Base-by-base conservation (phyloP, 1,140 invertebrate species). In the Drosophila gunungcola region DNA sequence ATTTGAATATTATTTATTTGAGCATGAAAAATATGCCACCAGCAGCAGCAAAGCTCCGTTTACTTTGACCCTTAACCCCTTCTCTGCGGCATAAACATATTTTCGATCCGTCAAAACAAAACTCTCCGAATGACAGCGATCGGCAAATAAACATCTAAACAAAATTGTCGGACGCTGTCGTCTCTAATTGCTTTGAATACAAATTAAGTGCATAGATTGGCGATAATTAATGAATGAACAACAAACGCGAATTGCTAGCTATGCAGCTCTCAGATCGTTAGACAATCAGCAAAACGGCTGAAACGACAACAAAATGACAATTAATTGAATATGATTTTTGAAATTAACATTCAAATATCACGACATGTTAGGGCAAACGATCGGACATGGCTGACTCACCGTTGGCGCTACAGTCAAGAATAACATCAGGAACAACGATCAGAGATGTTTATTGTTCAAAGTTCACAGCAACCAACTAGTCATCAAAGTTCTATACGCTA, bases 121-220 rank as follows among this genome's bases (percentile, higher is more conserved):
- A 6, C 38, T 21, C 7, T 32, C 60, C 29, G 52, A 42, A 7
- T 36, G 27, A 53, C 32, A 36, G n/a, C 41, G 48, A 36, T 11
- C 41, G 48, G 55, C 54, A 67, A 70, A 72, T 64, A 60, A 57
- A 58, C 70, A 70, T 63, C 63, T 68, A 74, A 81, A 56, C 79
- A 78, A 70, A 70, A 60, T 75, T 43, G 58, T 65, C 69, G 25
- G 49, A 34, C 56, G 72, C 80, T 70, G 46, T 58, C 21, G 56
- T 55, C 73, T 82, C 65, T 82, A 86, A 88, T 86, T 88, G 83
- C 75, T 58, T 89, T 77, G 84, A 70, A 88, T 86, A 82, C 72
- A 79, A 86, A 83, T 88, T 68, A 77, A 79, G 70, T 62, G 61
- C 65, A 65, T 54, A 69, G 83, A 79, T 76, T 79, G 72, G n/a